These are phyloP conservation scores for Nemapogon koenigi DNA, from an alignment of 2,888 invertebrate genomes.

Conservation along the genomic window DNA sequence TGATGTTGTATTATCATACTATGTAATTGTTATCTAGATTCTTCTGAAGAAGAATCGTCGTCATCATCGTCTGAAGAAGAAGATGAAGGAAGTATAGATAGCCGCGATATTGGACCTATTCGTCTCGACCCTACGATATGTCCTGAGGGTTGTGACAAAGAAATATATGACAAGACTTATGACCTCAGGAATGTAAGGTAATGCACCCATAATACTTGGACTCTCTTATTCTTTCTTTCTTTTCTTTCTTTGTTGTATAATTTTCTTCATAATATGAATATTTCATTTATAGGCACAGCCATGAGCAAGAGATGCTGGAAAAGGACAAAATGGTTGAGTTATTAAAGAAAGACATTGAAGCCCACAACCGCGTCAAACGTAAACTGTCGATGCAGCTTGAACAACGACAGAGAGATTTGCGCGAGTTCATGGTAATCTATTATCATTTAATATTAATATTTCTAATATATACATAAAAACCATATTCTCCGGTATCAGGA, in stretches of 20 bases:
- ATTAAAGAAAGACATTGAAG: conserved; percentile 66
- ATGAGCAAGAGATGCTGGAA: conserved; percentile 67
- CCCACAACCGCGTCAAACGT: conserved; percentile 61
- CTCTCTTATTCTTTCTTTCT: no score
- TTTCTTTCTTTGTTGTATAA: no score
- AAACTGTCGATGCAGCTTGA: conserved; percentile 61
- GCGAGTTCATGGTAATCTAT: conserved; percentile 69
- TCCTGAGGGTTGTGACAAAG: conserved; percentile 73
- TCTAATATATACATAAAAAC: conserved; percentile 4
- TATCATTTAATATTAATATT: background rate
- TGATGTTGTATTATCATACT: background rate
- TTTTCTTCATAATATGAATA: no score
- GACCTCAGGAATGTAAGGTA: conserved; percentile 50
- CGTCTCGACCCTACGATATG: conserved; percentile 74
- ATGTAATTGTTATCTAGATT: conserved; percentile 1
- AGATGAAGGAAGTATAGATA: conserved; percentile 69
- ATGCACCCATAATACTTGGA: conserved; percentile 2
- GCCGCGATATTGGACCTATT: conserved; percentile 70
- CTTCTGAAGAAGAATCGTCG: conserved; percentile 42
- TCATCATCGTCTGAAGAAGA: conserved; percentile 66
- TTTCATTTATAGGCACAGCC: conserved; percentile 31
- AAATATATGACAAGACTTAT: conserved; percentile 73
- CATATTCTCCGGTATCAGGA: no score
- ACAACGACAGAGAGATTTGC: conserved; percentile 63
- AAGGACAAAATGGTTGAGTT: conserved; percentile 62